A percentile compares a stretch with the other conserved stretches of the same genome.
These are phyloP conservation scores for Chironex yamaguchii DNA, from an alignment of 30 jellyfish, hydroid and myxozoan species.

Conservation along the genomic window DNA sequence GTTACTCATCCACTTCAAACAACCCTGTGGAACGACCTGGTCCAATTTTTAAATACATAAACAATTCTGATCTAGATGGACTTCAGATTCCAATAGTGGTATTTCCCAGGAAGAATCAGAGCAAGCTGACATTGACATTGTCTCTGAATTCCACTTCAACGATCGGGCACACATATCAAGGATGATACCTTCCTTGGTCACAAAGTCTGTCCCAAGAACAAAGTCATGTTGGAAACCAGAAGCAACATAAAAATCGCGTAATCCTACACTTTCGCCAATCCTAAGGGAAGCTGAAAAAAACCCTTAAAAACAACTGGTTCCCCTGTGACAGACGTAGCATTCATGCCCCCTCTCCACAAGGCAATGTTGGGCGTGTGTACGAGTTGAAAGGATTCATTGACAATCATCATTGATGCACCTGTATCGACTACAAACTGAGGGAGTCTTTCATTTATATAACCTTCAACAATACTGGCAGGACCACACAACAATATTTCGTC, in stretches of 20 bases:
- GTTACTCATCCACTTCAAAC: conserved; percentile 43
- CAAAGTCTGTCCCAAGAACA: not conserved
- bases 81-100: conserved; percentile 20
- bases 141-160: conserved; percentile 50
- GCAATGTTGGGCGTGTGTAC: not conserved
- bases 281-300: not conserved
- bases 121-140: conserved; percentile 31
- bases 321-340: conserved; percentile 21
- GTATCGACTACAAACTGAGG: not conserved
- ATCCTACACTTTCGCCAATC: conserved; percentile 4
- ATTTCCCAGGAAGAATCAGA: conserved; percentile 19
- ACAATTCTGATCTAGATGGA: too few relatives aligned
- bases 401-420: conserved; percentile 27
- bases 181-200: conserved; percentile 15
- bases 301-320: not conserved
- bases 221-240: conserved; percentile 1
- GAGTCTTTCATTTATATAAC: not conserved
- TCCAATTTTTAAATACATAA: conserved; percentile 44
- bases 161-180: conserved; percentile 19
- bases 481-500: conserved; percentile 4
- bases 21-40: conserved; percentile 54
- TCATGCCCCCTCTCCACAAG: not conserved
- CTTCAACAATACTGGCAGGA: not conserved
- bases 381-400: conserved; percentile 25
- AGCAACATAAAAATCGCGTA: conserved; percentile 47